A percentile compares a stretch with the other conserved stretches of the same genome.
Conservation (phyloP, 1,140 invertebrate genomes). For the Cydia amplana region DNA sequence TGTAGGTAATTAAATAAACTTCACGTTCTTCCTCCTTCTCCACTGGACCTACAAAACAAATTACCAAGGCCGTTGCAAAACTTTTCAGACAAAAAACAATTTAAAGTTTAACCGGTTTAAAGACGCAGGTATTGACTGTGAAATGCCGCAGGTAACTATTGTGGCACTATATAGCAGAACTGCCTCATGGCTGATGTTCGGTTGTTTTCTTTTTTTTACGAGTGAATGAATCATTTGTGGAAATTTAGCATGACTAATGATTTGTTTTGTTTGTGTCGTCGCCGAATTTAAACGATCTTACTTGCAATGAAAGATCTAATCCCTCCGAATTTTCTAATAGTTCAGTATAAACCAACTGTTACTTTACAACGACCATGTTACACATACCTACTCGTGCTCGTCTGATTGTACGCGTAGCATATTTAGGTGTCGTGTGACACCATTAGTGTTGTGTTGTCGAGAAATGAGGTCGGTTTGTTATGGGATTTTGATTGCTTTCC, state of each 20-base stretch:
- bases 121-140: background rate
- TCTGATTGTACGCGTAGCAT: conserved; percentile 16
- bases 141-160: background rate
- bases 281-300: no score
- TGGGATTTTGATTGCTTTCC: conserved; percentile 36
- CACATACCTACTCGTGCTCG: background rate
- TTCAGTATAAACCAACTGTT: background rate
- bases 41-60: background rate
- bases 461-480: conserved; percentile 35
- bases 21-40: background rate
- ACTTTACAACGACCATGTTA: conserved; percentile 15
- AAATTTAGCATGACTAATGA: background rate
- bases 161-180: background rate
- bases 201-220: background rate
- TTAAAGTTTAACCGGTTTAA: conserved; percentile 21
- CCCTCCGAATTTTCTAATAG: background rate
- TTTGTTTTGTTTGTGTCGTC: background rate
- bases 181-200: background rate
- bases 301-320: background rate
- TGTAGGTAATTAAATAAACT: background rate
- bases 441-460: conserved; percentile 17
- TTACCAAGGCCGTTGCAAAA: background rate
- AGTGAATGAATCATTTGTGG: conserved; percentile 2
- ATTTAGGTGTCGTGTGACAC: conserved; percentile 30
- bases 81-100: background rate